Base-by-base conservation (phyloP, 2,888 invertebrate species). In the Drosophila barbarae region DNA sequence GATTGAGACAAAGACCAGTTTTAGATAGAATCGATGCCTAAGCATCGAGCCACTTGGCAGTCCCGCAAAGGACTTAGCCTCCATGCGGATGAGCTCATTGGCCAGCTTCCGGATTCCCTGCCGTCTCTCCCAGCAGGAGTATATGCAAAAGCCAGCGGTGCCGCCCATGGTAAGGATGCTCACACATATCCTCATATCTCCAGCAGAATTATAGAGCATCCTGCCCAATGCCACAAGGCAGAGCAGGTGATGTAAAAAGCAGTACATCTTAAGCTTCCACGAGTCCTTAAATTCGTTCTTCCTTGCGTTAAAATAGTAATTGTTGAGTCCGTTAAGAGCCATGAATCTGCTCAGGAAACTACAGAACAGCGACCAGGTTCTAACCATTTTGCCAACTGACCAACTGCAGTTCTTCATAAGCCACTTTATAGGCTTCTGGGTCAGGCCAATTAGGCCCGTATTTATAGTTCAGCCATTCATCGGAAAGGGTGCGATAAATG, bases 241-340 rank as follows among this genome's bases (percentile, higher is more conserved):
- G 1, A 71, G 44, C 6, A 18, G 3, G 12, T 70, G 65, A 13
- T 69, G 69, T 5, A 69, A 5, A 12, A 50, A n/a, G 18, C 71
- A 58, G 34, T 69, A 70, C 0, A 34, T 9, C 13, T 53, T 49
- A 1, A 34, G 21, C 4, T 34, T 39, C 15, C 23, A 13, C 7
- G 38, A 39, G 26, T 26, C 9, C 18, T 1, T 18, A 1, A 60
- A 34, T 0, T 2, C 5, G 9, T 15, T 46, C 5, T 5, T 21
- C 2, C 5, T n/a, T 0, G 18, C 2, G 12, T 35, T n/a, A 2
- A 41, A 69, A 13, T 64, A 54, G 35, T 36, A 69, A 2, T 30
- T 65, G 32, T 64, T 39, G 7, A 69, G 65, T 3, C 69, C 69
- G 21, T 69, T 69, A 0, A 69, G 50, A 13, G 44, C 46, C 30